phyloP scores from a whole-genome alignment of 2,113 vertebrate species.

The cattle (Bos taurus) region DNA sequence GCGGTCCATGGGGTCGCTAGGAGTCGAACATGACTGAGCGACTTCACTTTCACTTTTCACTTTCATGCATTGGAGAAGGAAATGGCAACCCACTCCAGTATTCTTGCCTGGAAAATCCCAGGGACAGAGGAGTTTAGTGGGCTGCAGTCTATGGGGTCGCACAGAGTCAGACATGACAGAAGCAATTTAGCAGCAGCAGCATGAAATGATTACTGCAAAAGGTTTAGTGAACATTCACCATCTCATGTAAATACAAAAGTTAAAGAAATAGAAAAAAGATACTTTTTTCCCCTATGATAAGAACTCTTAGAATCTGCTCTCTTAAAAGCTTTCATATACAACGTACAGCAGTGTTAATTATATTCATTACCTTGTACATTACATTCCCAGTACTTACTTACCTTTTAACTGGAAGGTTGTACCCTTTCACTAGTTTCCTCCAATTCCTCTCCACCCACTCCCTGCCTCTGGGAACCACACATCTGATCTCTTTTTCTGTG shows the following conservation, averaged over 20 bases:
- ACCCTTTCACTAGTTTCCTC: neutral
- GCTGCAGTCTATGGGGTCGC: too few species aligned
- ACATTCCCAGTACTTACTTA: neutral
- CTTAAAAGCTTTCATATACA: neutral
- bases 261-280: neutral
- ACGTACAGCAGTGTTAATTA: neutral
- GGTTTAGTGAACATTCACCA: neutral
- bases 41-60: too few species aligned
- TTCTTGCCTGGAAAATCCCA: too few species aligned
- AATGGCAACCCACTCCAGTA: too few species aligned
- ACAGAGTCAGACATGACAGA: too few species aligned
- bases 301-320: neutral
- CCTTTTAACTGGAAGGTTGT: neutral
- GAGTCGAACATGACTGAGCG: too few species aligned
- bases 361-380: neutral
- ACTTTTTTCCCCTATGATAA: neutral
- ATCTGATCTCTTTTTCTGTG: neutral
- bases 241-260: neutral
- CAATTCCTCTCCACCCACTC: neutral
- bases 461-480: neutral
- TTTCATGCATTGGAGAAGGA: too few species aligned
- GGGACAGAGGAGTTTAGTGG: too few species aligned
- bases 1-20: too few species aligned
- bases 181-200: too few species aligned
- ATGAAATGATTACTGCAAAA: neutral